A percentile compares a stretch with the other conserved stretches of the same genome.
Conservation (phyloP, 1,140 invertebrate genomes). For the Marisa cornuarietis region DNA sequence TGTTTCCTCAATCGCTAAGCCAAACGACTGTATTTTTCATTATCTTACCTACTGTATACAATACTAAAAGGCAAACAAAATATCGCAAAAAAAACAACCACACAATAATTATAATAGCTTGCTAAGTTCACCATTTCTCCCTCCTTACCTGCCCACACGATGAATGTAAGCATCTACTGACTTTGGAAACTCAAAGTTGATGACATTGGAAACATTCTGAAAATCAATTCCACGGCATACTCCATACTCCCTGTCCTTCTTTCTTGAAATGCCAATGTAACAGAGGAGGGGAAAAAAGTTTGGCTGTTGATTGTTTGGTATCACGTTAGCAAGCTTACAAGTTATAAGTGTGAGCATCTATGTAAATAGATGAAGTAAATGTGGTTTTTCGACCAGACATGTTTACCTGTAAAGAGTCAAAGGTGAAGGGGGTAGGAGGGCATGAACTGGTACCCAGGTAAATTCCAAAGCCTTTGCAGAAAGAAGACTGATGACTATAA, state of each 20-base stretch:
- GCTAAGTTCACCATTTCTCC: no score
- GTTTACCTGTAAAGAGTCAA: background rate
- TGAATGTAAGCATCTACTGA: conserved; percentile 92
- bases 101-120: no score
- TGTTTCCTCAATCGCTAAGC: background rate
- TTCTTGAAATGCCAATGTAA: conserved; percentile 38
- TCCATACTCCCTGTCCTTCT: conserved; percentile 90
- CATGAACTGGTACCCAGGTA: no score
- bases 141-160: conserved; percentile 79
- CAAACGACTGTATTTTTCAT: background rate
- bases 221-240: conserved; percentile 97
- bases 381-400: no score
- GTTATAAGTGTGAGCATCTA: no score
- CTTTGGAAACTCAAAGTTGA: conserved; percentile 97
- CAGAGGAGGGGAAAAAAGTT: background rate
- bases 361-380: no score
- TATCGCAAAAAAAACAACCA: background rate
- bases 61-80: background rate
- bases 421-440: no score
- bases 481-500: no score
- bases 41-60: background rate
- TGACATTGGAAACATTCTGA: conserved; percentile 95
- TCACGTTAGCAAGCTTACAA: no score
- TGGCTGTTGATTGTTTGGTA: background rate
- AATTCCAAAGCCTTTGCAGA: no score